A percentile compares a stretch with the other conserved stretches of the same genome.
Evolutionary conservation across 2,888 invertebrate species (phyloP).

Genomic region (Melieria picta): DNA sequence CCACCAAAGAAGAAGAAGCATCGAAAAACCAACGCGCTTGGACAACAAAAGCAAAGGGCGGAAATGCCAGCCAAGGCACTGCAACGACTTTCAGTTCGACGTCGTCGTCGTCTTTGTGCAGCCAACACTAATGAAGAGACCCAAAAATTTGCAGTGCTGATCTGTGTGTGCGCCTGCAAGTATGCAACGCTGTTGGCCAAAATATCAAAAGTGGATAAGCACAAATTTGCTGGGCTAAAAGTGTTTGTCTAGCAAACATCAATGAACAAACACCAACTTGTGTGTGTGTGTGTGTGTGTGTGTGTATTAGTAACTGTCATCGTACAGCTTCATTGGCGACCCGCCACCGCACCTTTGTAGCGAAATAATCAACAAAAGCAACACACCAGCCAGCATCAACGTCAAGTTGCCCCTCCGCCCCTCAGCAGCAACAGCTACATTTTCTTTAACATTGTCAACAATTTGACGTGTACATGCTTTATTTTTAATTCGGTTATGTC

Average conservation of each 20-base stretch:
- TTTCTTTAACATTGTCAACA: not conserved
- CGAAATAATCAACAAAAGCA: not conserved
- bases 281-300: too few species aligned
- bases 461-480: constrained; percentile 32
- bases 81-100: too few species aligned
- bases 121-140: constrained; percentile 27
- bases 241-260: not conserved
- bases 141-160: too few species aligned
- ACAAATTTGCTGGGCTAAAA: not conserved
- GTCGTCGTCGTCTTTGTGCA: too few species aligned
- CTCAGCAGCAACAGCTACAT: not conserved
- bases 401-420: too few species aligned
- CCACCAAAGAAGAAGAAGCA: not conserved
- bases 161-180: constrained; percentile 23
- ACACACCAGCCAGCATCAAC: too few species aligned
- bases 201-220: not conserved
- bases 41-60: too few species aligned
- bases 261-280: not conserved
- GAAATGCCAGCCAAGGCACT: too few species aligned
- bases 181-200: constrained; percentile 24
- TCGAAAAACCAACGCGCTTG: too few species aligned
- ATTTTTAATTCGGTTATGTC: constrained; percentile 55
- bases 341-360: too few species aligned
- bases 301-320: too few species aligned
- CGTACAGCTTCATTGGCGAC: too few species aligned